phyloP scores from a whole-genome alignment of 1,140 invertebrate species.

The Caenorhabditis brenneri region DNA sequence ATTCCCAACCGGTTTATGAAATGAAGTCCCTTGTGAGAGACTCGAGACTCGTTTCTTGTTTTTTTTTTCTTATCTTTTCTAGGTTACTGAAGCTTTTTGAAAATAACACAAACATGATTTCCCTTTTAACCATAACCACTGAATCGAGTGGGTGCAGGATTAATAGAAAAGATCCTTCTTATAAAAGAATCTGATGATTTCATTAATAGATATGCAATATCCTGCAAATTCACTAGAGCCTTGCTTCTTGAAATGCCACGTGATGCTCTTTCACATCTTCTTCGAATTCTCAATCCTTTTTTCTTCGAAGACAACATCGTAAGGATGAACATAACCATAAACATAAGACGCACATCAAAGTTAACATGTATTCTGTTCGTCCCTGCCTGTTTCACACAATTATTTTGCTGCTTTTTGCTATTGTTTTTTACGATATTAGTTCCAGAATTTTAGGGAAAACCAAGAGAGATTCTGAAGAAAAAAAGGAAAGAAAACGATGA shows the following conservation, averaged over 20 bases:
- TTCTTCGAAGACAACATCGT: conserved; percentile 1
- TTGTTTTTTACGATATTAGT: conserved; percentile 33
- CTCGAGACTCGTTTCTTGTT: too few relatives aligned
- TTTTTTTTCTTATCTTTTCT: too few relatives aligned
- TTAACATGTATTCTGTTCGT: conserved; percentile 7
- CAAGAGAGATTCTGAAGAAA: not conserved
- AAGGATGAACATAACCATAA: conserved; percentile 37
- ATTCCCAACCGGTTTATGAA: too few relatives aligned
- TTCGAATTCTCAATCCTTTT: not conserved
- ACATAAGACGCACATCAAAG: conserved; percentile 39
- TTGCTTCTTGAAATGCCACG: not conserved
- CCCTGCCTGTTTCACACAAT: conserved; percentile 10
- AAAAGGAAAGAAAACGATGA: not conserved
- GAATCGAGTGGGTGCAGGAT: too few relatives aligned
- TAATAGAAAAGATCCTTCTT: too few relatives aligned
- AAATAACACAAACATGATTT: too few relatives aligned
- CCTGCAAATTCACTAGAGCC: not conserved
- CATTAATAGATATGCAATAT: too few relatives aligned
- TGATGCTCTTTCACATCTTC: not conserved
- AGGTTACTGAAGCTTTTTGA: too few relatives aligned
- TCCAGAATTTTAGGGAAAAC: not conserved
- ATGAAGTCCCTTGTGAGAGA: too few relatives aligned
- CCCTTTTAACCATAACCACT: too few relatives aligned
- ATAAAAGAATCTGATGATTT: too few relatives aligned
- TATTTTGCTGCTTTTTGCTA: not conserved